Evolutionary conservation across 2,113 vertebrate species (phyloP), one percentile per base, ranked within the genome.

Genomic region (Chaetura pelagica): DNA sequence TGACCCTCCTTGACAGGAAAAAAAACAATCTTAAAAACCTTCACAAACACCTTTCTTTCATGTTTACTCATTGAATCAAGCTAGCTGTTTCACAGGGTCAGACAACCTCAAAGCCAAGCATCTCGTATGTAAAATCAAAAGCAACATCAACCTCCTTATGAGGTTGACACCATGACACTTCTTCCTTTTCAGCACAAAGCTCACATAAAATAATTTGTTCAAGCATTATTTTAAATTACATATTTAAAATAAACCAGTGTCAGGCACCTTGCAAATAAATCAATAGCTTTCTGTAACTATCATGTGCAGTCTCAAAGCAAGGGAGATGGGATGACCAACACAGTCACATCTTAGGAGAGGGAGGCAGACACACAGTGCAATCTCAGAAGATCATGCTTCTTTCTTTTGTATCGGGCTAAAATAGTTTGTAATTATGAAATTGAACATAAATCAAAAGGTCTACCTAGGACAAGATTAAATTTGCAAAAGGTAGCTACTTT

Each of bases 311-410:
- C 61, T 59, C 78, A 87, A 71, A 84, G 34, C 20, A 84, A 86
- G 55, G 26, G 26, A 87, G 26, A 75, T 15, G 1, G 15, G n/a
- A 55, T 5, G 2, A 75, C 1, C 2, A 77, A 4, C 1, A 0
- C 15, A 40, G 62, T 38, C 54, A 34, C 2, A 1, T 8, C 18
- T 82, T 24, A 76, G 15, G 12, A 74, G n/a, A 84, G 7, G 11
- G 11, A 78, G 22, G 20, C 6, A 10, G 6, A 1, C 17, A 48
- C 10, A 17, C 3, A 72, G 8, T 6, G 7, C 20, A 42, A n/a
- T 3, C 22, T 77, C 32, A 83, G 58, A 67, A 61, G 59, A 29
- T 0, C 7, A 20, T 2, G 3, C 0, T 12, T 26, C 74, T 81
- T 58, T 7, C 34, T 59, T 58, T 67, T 58, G 2, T 52, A 38